Base-by-base conservation (phyloP, 2,113 vertebrate genomes). In the Cyanocitta stelleri region DNA sequence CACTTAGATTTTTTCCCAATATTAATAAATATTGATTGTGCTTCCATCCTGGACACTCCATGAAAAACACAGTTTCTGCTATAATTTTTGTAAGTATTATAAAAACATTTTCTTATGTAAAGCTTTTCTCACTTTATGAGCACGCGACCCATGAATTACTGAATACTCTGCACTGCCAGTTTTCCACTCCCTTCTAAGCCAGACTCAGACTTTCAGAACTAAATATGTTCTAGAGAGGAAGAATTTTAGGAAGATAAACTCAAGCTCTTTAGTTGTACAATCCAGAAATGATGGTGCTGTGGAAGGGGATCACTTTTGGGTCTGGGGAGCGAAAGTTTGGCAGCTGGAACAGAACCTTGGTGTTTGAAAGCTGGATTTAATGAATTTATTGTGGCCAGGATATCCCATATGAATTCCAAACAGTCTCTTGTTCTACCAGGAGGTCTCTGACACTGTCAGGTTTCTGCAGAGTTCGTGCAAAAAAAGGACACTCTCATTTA, bases 271-370 rank as follows among this genome's bases (percentile, higher is more conserved):
- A 16, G 19, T 66, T 37, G 29, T 19, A 8, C 20, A 43, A 21
- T 9, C 16, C 16, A 63, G 64, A 71, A 77, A 33, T 11, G 5
- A 21, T 26, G 29, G 23, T 68, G 37, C 24, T 56, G 0, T 27
- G 30, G 41, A 20, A 80, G 2, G 1, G 22, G 21, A 6, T 0
- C 3, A 35, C 44, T 79, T 59, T 58, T 55, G 75, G 55, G 52
- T 6, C 18, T 24, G 21, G 10, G 5, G 35, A 86, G 15, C 0
- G 0, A 58, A 44, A 16, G 7, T 81, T 39, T 77, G 61, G 46
- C 68, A 48, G 22, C 5, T 69, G 75, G 37, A 41, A 22, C n/a
- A n/a, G 11, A 44, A 35, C 8, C 17, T 69, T 0, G 0, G 19
- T 13, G 18, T 27, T 82, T 51, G 12, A 85, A 92, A 90, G 10